Base-by-base conservation (phyloP, 2,888 invertebrate species). In the Drymonia ruficornis region DNA sequence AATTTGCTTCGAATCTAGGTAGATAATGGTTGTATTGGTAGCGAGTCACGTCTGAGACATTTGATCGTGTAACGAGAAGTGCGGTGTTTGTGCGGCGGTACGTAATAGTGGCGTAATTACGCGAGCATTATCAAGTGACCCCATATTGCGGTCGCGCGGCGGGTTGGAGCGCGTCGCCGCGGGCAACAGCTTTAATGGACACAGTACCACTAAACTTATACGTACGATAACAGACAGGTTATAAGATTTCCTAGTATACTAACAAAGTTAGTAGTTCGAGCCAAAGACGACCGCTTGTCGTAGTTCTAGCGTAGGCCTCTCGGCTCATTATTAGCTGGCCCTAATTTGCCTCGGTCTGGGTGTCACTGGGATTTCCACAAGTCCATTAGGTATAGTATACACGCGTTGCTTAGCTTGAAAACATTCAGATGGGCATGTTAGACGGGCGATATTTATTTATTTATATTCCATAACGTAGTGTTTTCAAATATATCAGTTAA, bases 41-140 rank as follows among this genome's bases (percentile, higher is more conserved):
- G 84, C 81, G 74, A 87, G 87, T 89, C 89, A 89, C 90, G 90
- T 90, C 86, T 77, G 78, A 88, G 86, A 86, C 88, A 88, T 89
- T 89, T 89, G 88, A 86, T 88, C 86, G 83, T 78, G 81, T 85
- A 88, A 89, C 87, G 81, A 86, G 84, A 81, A 86, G 83, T 86
- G 80, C 74, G 76, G 80, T 86, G 80, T 87, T 87, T 87, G 86
- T 66, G 40, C 42, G 44, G 45, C 52, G 76, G 77, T 70, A 67
- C 67, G 81, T 86, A 89, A 86, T 87, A 80, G 81, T 72, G 77
- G 81, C 80, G 83, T 91, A 91, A 91, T 91, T 90, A 91, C 85
- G 74, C 84, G 80, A 78, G 76, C 83, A 89, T 89, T 91, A 91
- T 90, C 91, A 78, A 79, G 84, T 90, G 91, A 91, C 91, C 91